Conservation (phyloP, 2,113 vertebrate species). For the Austrofundulus limnaeus region DNA sequence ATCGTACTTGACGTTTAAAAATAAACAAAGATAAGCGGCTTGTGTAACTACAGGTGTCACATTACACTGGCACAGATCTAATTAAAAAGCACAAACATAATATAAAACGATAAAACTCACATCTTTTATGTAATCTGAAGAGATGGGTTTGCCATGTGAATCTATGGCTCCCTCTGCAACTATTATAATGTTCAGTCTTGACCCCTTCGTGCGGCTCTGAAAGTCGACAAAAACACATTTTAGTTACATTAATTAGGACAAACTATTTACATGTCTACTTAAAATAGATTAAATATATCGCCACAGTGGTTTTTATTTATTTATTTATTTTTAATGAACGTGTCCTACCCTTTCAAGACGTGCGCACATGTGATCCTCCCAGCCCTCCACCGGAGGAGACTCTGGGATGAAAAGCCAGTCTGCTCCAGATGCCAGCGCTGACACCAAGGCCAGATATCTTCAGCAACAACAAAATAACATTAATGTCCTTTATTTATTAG, state of each 20-base stretch:
- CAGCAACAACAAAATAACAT: not conserved
- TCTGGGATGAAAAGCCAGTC: conserved; percentile 98
- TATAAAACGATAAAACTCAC: conserved; percentile 71
- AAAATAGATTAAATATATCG: no score
- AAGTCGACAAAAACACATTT: not conserved
- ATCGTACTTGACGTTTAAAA: not conserved
- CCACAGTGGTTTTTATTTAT: not conserved
- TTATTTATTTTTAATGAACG: not conserved
- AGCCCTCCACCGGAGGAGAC: conserved; percentile 86
- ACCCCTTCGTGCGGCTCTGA: conserved; percentile 88
- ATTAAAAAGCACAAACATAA: not conserved
- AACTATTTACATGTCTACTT: no score
- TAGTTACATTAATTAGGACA: not conserved
- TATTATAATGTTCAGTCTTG: conserved; percentile 92
- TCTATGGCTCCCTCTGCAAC: conserved; percentile 91
- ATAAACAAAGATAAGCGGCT: not conserved
- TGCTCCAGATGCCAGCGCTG: conserved; percentile 89
- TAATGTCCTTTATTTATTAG: not conserved
- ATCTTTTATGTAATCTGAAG: conserved; percentile 88
- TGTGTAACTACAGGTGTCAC: no score
- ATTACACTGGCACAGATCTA: no score
- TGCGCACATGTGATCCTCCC: conserved; percentile 91
- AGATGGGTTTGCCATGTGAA: conserved; percentile 84
- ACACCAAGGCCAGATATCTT: conserved; percentile 82
- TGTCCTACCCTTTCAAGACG: conserved; percentile 84